phyloP scores from a whole-genome alignment of 2,888 invertebrate species.

The Trachelus tabidus region DNA sequence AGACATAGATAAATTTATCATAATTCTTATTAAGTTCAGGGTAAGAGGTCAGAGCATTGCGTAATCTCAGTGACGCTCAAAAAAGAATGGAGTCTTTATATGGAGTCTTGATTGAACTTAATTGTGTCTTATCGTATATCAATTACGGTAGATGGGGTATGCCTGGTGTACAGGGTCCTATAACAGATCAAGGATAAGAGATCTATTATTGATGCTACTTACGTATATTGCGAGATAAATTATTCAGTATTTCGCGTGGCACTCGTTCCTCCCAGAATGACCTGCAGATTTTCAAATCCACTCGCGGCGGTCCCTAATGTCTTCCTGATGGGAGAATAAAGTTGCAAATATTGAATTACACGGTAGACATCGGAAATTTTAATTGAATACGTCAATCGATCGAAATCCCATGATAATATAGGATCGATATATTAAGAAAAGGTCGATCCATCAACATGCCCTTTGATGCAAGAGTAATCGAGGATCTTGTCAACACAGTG shows the following conservation, averaged over 20 bases:
- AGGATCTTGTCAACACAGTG: not conserved
- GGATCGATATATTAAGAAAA: not conserved
- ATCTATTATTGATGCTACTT: not conserved
- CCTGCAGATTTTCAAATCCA: not conserved
- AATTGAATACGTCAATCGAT: conserved; percentile 6
- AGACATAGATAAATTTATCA: not conserved
- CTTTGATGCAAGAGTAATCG: not conserved
- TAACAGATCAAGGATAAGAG: not conserved
- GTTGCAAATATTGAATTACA: not conserved
- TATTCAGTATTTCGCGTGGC: not conserved
- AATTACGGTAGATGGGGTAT: not conserved
- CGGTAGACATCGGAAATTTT: not conserved
- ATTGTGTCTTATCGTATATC: not conserved
- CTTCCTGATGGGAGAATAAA: conserved; percentile 5
- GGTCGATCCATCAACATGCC: conserved; percentile 1
- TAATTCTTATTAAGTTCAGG: not conserved
- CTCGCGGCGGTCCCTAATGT: not conserved
- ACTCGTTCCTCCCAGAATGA: not conserved
- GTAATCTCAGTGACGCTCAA: not conserved
- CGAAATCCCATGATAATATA: conserved; percentile 15
- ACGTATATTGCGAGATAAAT: not conserved
- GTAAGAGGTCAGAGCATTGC: not conserved
- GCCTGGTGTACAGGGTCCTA: not conserved
- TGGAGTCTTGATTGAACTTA: too few relatives aligned
- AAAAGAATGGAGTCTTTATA: too few relatives aligned